Evolutionary conservation across 2,888 invertebrate genomes (phyloP).

Genomic region (Drosophila hamatofila): DNA sequence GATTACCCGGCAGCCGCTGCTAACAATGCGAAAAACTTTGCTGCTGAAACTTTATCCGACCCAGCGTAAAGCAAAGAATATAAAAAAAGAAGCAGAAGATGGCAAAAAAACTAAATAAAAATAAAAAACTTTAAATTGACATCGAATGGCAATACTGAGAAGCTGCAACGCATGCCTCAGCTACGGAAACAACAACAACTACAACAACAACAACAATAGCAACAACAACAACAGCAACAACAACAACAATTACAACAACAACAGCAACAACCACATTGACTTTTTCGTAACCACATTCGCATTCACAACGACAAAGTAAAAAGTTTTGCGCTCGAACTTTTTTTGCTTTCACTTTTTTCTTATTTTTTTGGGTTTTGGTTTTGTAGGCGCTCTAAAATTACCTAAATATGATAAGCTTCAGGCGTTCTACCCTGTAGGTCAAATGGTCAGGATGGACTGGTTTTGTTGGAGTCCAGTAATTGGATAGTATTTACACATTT

Average conservation of each 20-base stretch:
- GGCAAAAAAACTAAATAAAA: constrained; percentile 29
- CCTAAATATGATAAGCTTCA: constrained; percentile 61
- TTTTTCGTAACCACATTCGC: constrained; percentile 48
- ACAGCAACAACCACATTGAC: constrained; percentile 17
- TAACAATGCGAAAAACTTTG: constrained; percentile 54
- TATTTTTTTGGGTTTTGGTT: constrained; percentile 3
- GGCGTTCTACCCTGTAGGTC: constrained; percentile 27
- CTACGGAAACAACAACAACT: constrained; percentile 2
- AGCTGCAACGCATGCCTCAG: constrained; percentile 47
- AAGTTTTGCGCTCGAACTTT: constrained; percentile 56
- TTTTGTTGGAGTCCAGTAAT: neutral
- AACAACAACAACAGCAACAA: constrained; percentile 10
- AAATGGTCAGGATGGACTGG: neutral
- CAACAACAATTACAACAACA: constrained; percentile 1
- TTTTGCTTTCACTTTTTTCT: constrained; percentile 1
- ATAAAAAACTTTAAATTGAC: constrained; percentile 77
- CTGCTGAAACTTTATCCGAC: constrained; percentile 48
- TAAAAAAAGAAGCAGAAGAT: neutral
- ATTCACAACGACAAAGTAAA: constrained; percentile 70
- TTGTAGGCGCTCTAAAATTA: constrained; percentile 29
- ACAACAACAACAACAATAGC: neutral
- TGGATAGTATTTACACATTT: no score
- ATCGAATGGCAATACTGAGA: constrained; percentile 72
- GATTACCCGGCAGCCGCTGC: constrained; percentile 18
- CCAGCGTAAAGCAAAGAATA: neutral